Evolutionary conservation across 2,797 vertebrate genomes (phyloP).

Genomic region (Morelia viridis): DNA sequence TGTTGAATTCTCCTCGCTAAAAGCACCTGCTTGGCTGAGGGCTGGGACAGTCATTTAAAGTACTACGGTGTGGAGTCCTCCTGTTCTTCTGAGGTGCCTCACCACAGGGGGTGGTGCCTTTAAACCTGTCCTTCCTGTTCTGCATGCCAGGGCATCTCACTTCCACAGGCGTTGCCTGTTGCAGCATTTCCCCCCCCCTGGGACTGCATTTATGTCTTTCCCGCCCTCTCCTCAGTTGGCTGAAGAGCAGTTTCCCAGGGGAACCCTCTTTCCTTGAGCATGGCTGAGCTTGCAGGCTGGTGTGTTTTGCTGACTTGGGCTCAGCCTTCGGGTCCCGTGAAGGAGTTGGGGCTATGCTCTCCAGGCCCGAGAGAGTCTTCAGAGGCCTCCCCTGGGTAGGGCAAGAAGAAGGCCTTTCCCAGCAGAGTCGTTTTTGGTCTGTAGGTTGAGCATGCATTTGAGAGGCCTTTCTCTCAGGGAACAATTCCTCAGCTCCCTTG

Average conservation of each 20-base stretch:
- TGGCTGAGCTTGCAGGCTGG: too few relatives aligned
- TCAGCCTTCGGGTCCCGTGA: background rate
- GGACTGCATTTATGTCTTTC: rapidly evolving
- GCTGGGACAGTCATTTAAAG: background rate
- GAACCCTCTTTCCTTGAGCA: background rate
- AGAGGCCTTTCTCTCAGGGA: too few relatives aligned
- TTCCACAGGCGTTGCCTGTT: background rate
- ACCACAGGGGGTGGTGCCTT: background rate
- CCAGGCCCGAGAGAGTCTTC: background rate
- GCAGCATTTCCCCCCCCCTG: background rate
- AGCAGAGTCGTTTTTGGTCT: too few relatives aligned
- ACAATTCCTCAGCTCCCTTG: background rate
- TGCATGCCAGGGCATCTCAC: background rate
- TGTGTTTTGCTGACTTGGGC: background rate
- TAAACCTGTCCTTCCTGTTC: background rate
- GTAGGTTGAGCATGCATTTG: too few relatives aligned
- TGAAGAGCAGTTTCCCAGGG: constrained; percentile 4
- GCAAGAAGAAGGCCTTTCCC: background rate
- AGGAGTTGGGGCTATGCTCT: background rate
- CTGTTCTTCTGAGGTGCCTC: background rate
- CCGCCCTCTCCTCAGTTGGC: background rate
- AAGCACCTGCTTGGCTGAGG: background rate
- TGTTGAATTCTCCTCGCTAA: background rate
- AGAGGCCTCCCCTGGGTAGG: background rate
- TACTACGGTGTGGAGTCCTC: rapidly evolving